Percentiles rank a stretch among this genome's conserved stretches.
Evolutionary conservation across 2,888 invertebrate species (phyloP).

Genomic region (Pyrgus malvae): DNA sequence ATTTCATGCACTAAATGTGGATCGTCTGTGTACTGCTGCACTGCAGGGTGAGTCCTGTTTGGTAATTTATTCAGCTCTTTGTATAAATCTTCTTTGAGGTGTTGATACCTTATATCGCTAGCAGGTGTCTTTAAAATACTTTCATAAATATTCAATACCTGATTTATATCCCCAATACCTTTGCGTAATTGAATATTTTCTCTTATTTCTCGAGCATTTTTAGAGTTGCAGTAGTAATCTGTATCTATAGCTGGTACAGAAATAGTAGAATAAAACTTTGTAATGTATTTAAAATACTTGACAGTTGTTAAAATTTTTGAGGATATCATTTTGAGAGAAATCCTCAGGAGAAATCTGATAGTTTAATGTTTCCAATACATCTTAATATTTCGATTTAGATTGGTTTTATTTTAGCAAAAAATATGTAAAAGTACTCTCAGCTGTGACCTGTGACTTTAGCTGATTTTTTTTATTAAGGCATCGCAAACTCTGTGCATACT

Average conservation of each 20-base stretch:
- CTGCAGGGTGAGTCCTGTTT: conserved; percentile 87
- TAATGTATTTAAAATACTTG: background rate
- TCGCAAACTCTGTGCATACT: too few relatives aligned
- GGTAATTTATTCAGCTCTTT: conserved; percentile 86
- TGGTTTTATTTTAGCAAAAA: too few relatives aligned
- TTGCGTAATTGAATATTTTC: conserved; percentile 85
- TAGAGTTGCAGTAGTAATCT: conserved; percentile 83
- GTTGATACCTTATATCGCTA: conserved; percentile 42
- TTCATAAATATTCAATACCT: conserved; percentile 73
- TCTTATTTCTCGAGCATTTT: conserved; percentile 82
- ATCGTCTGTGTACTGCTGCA: conserved; percentile 80
- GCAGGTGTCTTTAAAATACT: conserved; percentile 45
- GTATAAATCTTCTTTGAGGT: conserved; percentile 61
- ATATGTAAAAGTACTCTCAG: too few relatives aligned
- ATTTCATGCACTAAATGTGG: conserved; percentile 81
- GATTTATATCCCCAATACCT: conserved; percentile 84
- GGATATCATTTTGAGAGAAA: conserved; percentile 9
- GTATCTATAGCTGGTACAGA: conserved; percentile 76
- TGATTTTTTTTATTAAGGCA: too few relatives aligned
- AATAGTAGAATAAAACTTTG: conserved; percentile 39
- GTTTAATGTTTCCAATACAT: too few relatives aligned
- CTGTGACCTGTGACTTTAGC: too few relatives aligned
- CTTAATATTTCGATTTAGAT: too few relatives aligned
- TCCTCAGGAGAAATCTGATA: too few relatives aligned
- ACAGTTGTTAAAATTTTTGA: background rate